Evolutionary conservation across 2,797 vertebrate species (phyloP).

Genomic region (Pampus argenteus): DNA sequence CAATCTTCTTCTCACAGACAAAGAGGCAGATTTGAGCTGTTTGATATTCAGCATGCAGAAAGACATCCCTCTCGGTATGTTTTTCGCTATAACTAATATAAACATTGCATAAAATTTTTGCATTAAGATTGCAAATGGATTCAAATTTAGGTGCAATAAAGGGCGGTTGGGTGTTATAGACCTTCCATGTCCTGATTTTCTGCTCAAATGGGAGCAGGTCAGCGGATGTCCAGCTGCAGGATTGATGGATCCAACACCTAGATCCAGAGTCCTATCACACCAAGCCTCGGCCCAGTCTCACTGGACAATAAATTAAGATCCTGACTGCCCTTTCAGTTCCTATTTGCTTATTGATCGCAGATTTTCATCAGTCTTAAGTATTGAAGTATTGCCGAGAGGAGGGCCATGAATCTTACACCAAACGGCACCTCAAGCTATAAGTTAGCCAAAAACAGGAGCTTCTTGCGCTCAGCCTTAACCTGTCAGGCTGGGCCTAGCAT

Average conservation of each 20-base stretch:
- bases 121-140: not conserved
- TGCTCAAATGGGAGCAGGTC: constrained; percentile 34
- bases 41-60: constrained; percentile 53
- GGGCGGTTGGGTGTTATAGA: constrained; percentile 47
- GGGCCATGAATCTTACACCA: constrained; percentile 73
- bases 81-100: constrained; percentile 11
- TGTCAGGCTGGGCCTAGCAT: constrained; percentile 50
- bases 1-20: constrained; percentile 60
- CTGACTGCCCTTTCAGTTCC: constrained; percentile 64
- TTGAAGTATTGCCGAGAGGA: constrained; percentile 72
- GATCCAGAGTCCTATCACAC: constrained; percentile 45
- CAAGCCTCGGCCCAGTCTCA: constrained; percentile 33
- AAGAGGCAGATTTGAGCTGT: constrained; percentile 57
- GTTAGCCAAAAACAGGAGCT: constrained; percentile 65
- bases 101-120: not conserved
- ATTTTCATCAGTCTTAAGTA: constrained; percentile 82
- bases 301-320: constrained; percentile 66
- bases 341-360: constrained; percentile 82
- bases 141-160: constrained; percentile 31
- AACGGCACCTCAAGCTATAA: constrained; percentile 66
- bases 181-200: constrained; percentile 30
- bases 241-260: constrained; percentile 68
- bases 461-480: constrained; percentile 55
- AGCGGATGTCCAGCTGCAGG: constrained; percentile 45
- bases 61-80: not conserved